Evolutionary conservation across 2,113 vertebrate genomes (phyloP), one percentile per base, ranked within the genome.

Genomic region (Drymodes brunneopygia): DNA sequence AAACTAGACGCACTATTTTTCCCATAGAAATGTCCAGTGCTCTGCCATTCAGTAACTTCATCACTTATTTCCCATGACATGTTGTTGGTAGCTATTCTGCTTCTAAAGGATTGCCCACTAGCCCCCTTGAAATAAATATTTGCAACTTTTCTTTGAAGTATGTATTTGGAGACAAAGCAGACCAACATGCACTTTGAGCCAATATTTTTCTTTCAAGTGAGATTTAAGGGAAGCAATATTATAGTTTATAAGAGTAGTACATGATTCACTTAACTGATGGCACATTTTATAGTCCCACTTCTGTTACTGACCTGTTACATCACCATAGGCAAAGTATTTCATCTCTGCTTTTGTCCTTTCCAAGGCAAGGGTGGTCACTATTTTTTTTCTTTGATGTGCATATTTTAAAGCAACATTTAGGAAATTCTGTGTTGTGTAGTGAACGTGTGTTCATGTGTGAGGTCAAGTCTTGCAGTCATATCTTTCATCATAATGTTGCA

Each of bases 71-170:
- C 51, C 40, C 31, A 42, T 64, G 85, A 93, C 67, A 45, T 70
- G 31, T 58, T 84, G 66, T 91, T 91, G 87, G 92, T 95, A 91
- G 78, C 65, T 93, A 56, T 54, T 95, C 50, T 0, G 0, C 56
- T 88, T 86, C 60, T 90, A 86, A 91, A 94, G 75, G 64, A 86
- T 88, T 93, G 90, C 75, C 82, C 51, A 16, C 92, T 54, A 94
- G 58, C 81, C 93, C 79, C 75, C 79, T 73, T 66, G 81, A 83
- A 94, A 91, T 90, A 89, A 96, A 92, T 88, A 96, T 94, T 95
- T 95, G 81, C 62, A 91, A 42, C 62, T 91, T 91, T 92, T 91
- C 94, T 94, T 92, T 96, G 91, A 94, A 94, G 81, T 65, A 72
- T 31, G 61, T 54, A 33, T 91, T 82, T 91, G 78, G 89, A 95